Percentiles rank a stretch among this genome's conserved stretches.
These are phyloP conservation scores for Isurus oxyrinchus DNA, from an alignment of 2,113 vertebrate genomes.

Conservation along the genomic window DNA sequence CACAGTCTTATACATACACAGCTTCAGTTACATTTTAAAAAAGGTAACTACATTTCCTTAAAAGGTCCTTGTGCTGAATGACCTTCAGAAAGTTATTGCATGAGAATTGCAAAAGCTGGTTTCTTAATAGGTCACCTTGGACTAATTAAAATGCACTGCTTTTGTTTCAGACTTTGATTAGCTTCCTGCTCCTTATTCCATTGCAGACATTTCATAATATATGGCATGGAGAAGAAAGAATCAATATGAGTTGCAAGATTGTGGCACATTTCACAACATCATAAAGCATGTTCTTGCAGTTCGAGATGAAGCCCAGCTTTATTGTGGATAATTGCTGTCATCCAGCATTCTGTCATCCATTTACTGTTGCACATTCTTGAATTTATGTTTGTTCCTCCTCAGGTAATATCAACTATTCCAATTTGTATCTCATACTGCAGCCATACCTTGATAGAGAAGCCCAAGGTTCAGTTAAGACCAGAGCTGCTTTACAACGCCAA, in stretches of 20 bases:
- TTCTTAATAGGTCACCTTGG: neutral
- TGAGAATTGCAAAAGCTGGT: neutral
- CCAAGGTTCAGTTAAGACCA: neutral
- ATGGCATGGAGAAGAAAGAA: neutral
- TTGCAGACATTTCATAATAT: neutral
- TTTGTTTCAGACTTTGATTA: neutral
- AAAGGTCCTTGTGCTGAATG: neutral
- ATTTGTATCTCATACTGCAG: neutral
- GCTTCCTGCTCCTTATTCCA: neutral
- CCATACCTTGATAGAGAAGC: neutral
- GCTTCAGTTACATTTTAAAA: neutral
- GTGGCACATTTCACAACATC: neutral
- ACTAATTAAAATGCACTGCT: conserved; percentile 16
- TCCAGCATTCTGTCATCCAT: neutral
- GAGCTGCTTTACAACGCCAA: neutral
- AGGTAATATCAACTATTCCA: neutral
- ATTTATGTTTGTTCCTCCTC: neutral
- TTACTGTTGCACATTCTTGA: neutral
- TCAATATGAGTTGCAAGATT: neutral
- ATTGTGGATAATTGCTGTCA: neutral
- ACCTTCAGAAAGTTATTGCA: neutral
- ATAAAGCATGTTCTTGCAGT: neutral
- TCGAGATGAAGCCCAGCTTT: neutral
- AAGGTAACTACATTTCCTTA: neutral
- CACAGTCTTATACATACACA: neutral